Conservation (phyloP, 2,888 invertebrate species). For the Periphyllus acericola region DNA sequence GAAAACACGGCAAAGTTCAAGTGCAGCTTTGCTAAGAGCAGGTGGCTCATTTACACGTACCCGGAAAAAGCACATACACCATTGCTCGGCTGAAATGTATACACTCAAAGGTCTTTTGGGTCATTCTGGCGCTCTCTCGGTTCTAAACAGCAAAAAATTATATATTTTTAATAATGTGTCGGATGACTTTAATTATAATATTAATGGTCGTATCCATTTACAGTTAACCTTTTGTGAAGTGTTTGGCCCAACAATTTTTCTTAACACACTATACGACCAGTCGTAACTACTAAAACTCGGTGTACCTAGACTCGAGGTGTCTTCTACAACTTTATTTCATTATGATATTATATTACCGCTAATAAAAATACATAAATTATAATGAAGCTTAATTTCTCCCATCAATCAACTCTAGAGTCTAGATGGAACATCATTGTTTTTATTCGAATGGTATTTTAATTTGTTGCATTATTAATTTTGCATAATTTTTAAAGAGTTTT, state of each 20-base stretch:
- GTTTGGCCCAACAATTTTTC: background rate
- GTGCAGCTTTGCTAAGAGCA: slow-evolving; percentile 41
- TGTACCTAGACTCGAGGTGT: background rate
- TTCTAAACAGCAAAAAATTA: slow-evolving; percentile 1
- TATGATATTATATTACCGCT: background rate
- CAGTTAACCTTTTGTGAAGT: background rate
- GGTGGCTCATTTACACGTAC: slow-evolving; percentile 46
- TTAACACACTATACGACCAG: background rate
- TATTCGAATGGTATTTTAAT: background rate
- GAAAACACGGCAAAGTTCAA: slow-evolving; percentile 46
- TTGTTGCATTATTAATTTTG: background rate
- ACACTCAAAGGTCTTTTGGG: slow-evolving; percentile 4
- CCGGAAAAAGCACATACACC: slow-evolving; percentile 36
- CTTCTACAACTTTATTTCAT: background rate
- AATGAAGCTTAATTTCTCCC: background rate
- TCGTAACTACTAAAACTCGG: background rate
- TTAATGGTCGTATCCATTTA: background rate
- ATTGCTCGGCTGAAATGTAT: background rate
- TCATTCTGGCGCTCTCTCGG: background rate
- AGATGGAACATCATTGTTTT: background rate
- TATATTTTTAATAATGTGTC: slow-evolving; percentile 42
- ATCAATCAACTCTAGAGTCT: background rate
- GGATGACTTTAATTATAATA: slow-evolving; percentile 36
- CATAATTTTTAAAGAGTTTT: no score
- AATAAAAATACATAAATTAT: background rate